phyloP scores from a whole-genome alignment of 2,797 vertebrate species.

The Dermochelys coriacea region DNA sequence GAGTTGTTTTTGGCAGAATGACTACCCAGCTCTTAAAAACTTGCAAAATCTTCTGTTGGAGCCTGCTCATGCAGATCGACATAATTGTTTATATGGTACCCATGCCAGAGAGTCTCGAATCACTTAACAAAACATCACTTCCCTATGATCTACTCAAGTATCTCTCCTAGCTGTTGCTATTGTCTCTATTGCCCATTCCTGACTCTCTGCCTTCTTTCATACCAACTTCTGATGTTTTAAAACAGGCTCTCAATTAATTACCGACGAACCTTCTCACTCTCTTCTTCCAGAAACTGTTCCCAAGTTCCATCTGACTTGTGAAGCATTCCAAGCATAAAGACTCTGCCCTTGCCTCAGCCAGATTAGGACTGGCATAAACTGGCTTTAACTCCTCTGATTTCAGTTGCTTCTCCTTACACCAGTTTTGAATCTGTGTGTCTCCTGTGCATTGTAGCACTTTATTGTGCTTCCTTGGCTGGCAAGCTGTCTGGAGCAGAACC shows the following conservation, averaged over 20 bases:
- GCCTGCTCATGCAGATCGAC: slow-evolving; percentile 67
- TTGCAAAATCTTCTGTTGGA: slow-evolving; percentile 61
- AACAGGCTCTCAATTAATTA: not conserved
- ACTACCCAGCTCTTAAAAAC: slow-evolving; percentile 65
- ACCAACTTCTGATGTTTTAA: not conserved
- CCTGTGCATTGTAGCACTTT: not conserved
- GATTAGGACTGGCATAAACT: not conserved
- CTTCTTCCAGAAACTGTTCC: not conserved
- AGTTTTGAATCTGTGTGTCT: not conserved
- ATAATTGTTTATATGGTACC: slow-evolving; percentile 70
- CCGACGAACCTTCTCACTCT: not conserved
- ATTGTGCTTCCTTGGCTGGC: not conserved
- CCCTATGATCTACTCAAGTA: slow-evolving; percentile 31
- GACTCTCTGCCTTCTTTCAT: not conserved
- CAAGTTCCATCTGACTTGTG: not conserved
- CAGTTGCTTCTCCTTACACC: not conserved
- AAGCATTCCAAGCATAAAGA: not conserved
- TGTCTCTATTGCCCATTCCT: not conserved
- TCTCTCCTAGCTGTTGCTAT: not conserved
- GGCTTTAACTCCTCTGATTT: not conserved
- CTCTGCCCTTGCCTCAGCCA: not conserved
- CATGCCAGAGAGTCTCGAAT: slow-evolving; percentile 51
- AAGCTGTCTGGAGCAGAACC: not conserved
- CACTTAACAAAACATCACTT: slow-evolving; percentile 40
- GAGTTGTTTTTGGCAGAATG: slow-evolving; percentile 67